These are phyloP conservation scores for Melanotaenia duboulayi DNA, from an alignment of 2,113 vertebrate genomes.

Conservation along the genomic window DNA sequence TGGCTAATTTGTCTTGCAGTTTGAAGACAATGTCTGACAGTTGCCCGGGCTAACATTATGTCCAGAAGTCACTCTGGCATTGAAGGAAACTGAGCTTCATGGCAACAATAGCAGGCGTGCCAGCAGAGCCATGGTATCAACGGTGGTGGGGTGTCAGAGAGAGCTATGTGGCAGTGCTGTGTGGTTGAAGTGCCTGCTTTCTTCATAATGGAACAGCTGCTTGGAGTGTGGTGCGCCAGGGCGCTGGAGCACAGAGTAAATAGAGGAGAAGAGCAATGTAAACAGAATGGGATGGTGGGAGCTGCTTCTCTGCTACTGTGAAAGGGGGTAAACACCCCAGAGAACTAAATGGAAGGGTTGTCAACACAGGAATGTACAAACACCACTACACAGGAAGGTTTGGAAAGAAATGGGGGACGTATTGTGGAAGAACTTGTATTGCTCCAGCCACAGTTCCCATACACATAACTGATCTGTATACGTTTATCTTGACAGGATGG, in stretches of 20 bases:
- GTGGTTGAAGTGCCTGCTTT: constrained; percentile 61
- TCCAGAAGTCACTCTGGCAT: constrained; percentile 59
- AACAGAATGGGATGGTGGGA: constrained; percentile 77
- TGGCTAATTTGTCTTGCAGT: constrained; percentile 63
- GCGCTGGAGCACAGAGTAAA: constrained; percentile 79
- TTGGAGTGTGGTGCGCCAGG: constrained; percentile 66
- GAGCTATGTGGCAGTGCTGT: constrained; percentile 61
- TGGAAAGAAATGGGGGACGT: constrained; percentile 16
- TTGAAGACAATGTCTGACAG: constrained; percentile 61
- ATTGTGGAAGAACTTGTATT: constrained; percentile 12
- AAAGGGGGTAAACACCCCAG: constrained; percentile 74
- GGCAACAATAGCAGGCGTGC: constrained; percentile 65
- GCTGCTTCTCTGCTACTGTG: constrained; percentile 68
- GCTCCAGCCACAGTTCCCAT: constrained; percentile 8
- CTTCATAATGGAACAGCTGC: constrained; percentile 79
- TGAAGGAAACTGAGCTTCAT: constrained; percentile 52
- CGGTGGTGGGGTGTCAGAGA: constrained; percentile 61
- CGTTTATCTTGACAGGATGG: constrained; percentile 5
- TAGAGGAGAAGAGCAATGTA: constrained; percentile 79
- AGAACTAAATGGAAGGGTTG: constrained; percentile 62
- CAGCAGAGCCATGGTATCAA: constrained; percentile 43
- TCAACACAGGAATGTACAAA: constrained; percentile 71
- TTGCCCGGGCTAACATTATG: constrained; percentile 55
- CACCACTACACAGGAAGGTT: constrained; percentile 50
- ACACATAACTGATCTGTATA: constrained; percentile 6